Base-by-base conservation (phyloP, 2,888 invertebrate genomes). In the Serripes groenlandicus region DNA sequence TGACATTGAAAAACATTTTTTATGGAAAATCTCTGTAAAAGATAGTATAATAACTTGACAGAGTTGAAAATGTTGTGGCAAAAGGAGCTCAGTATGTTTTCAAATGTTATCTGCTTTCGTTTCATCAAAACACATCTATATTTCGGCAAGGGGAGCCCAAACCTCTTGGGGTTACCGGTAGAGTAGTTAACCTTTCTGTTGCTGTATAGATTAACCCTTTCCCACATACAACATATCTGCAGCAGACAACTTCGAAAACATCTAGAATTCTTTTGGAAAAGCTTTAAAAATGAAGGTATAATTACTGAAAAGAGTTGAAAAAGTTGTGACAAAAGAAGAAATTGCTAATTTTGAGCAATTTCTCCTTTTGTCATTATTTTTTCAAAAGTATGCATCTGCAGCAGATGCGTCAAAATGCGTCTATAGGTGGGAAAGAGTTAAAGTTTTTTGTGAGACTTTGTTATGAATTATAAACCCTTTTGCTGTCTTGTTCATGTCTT, bases 321-420 rank as follows among this genome's bases (percentile, higher is more conserved):
- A 56, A 9, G n/a, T 23, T 56, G 11, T 56, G 56, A n/a, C 11
- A n/a, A 56, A 56, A 56, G 56, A n/a, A n/a, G 56, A 56, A 56
- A 56, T 15, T 56, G 56, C 56, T 56, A 5, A n/a, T 56, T 56
- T 15, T n/a, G 11, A 56, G 56, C 56, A 56, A 15, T 56, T 56
- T 56, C 56, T 56, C 56, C 56, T 56, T 56, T 56, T 56, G 11
- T n/a, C 56, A 56, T n/a, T 15, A 56, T 56, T 7, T 56, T 9
- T 56, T 56, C 56, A 15, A 56, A 23, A 56, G 56, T 15, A 1
- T 5, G 15, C 7, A 2, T 49, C 21, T 21, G n/a, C n/a, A 49
- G 49, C 21, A 21, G 49, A 49, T 49, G 2, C 21, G 49, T 49
- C 21, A 21, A 49, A 15, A 49, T 42, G 42, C 15, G 49, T 49